A percentile compares a stretch with the other conserved stretches of the same genome.
Conservation (phyloP, 2,888 invertebrate species). For the Drosophila imparisetae region DNA sequence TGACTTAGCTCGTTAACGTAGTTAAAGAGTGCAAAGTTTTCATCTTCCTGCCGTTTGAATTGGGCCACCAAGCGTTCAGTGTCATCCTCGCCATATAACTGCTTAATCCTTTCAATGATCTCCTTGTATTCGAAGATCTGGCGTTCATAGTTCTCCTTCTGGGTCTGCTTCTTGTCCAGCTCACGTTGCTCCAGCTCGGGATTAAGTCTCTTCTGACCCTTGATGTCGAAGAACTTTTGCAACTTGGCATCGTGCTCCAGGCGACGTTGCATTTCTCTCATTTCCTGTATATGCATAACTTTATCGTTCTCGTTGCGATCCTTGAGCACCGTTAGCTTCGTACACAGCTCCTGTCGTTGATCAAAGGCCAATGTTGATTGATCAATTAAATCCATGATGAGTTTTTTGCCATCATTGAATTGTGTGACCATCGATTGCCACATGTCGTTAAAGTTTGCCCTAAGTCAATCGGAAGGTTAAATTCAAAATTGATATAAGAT, state of each 20-base stretch:
- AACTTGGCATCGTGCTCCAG: conserved; percentile 94
- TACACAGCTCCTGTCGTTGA: conserved; percentile 92
- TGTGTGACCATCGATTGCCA: conserved; percentile 92
- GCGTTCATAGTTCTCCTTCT: conserved; percentile 89
- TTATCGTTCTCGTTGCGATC: conserved; percentile 91
- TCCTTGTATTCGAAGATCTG: conserved; percentile 90
- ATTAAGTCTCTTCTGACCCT: conserved; percentile 92
- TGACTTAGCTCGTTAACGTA: conserved; percentile 95
- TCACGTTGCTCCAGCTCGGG: conserved; percentile 91
- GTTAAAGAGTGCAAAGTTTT: conserved; percentile 96
- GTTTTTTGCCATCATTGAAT: conserved; percentile 91
- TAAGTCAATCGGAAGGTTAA: conserved; percentile 61
- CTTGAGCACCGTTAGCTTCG: conserved; percentile 92
- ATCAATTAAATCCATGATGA: conserved; percentile 94
- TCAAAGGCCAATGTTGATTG: conserved; percentile 95
- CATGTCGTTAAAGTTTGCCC: conserved; percentile 92
- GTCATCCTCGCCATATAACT: conserved; percentile 87
- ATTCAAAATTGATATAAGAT: not conserved
- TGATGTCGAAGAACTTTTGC: conserved; percentile 93
- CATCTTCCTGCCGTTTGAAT: conserved; percentile 94
- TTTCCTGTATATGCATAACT: conserved; percentile 90
- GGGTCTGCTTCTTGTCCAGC: conserved; percentile 88
- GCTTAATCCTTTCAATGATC: conserved; percentile 91
- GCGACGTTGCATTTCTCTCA: conserved; percentile 93
- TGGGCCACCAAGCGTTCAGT: conserved; percentile 89